phyloP scores from a whole-genome alignment of 2,113 vertebrate genomes.

The Mungos mungo region DNA sequence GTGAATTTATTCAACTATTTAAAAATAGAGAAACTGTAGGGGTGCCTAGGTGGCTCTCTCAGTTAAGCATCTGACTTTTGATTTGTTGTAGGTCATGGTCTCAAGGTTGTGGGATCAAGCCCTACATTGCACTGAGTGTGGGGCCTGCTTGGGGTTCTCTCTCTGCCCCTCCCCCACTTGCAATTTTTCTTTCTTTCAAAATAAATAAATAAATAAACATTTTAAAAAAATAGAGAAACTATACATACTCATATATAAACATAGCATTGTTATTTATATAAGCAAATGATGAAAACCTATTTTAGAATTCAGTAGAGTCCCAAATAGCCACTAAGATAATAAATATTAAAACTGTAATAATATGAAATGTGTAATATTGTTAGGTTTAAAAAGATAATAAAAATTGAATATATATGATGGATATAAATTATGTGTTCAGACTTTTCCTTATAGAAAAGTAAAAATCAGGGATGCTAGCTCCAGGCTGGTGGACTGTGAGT shows the following conservation, averaged over 20 bases:
- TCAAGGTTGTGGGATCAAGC: too few relatives aligned
- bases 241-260: neutral
- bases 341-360: neutral
- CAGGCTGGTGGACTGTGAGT: neutral
- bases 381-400: neutral
- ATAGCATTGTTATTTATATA: neutral
- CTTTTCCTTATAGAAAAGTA: neutral
- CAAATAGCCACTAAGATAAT: slow-evolving; percentile 20
- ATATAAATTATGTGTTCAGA: neutral
- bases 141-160: too few relatives aligned
- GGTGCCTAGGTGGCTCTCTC: too few relatives aligned
- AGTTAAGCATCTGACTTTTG: too few relatives aligned
- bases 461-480: neutral
- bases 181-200: too few relatives aligned
- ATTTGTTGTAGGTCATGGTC: too few relatives aligned
- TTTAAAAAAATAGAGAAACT: neutral
- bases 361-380: neutral
- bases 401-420: neutral
- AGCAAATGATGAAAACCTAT: neutral
- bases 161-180: too few relatives aligned
- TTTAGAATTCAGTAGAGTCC: neutral
- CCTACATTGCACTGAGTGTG: too few relatives aligned
- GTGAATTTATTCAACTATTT: neutral
- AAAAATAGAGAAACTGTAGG: neutral
- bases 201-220: too few relatives aligned